Evolutionary conservation across 2,888 invertebrate genomes (phyloP), one percentile per base, ranked within the genome.

Genomic region (Belgica antarctica): DNA sequence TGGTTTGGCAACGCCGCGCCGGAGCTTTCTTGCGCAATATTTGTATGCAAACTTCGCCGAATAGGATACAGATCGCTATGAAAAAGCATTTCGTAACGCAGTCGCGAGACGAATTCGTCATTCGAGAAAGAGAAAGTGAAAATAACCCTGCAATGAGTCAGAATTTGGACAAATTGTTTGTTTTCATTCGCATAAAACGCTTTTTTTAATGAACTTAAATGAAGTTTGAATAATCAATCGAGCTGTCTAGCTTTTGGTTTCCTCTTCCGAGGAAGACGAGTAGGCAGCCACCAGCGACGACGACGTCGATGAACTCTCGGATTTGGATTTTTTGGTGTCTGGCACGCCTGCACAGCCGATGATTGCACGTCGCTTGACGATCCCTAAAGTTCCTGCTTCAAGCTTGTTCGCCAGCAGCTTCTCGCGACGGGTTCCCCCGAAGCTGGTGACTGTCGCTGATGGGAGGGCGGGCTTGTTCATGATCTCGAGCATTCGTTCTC

Each of bases 401-500:
- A 80, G 71, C 34, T 77, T 77, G 1, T 72, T 71, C 62, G 72
- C 81, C 0, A 85, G 75, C 0, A 81, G 80, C 73, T 84, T 85
- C 73, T 85, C 84, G 63, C 81, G 82, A 73, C 85, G 85, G 0
- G 83, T 74, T 0, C 84, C 85, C 4, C 84, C 84, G 75, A 86
- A 85, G 25, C 80, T 78, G 4, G 80, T 80, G 36, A 76, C 73
- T 1, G 81, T 80, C 7, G 83, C 83, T 24, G 85, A 82, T 0
- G 84, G 84, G 31, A 86, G 75, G 0, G 84, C 85, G 1, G 86
- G 84, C 70, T 80, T 80, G 74, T 83, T 82, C 0, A 86, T 76
- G 41, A 86, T 82, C 69, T 82, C 83, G 25, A 77, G 77, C 71
- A 84, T 80, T 25, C 81, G 81, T 10, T 81, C 79, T 0, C 75